Evolutionary conservation across 2,797 vertebrate species (phyloP), one percentile per base, ranked within the genome.

Genomic region (Perodicticus potto): DNA sequence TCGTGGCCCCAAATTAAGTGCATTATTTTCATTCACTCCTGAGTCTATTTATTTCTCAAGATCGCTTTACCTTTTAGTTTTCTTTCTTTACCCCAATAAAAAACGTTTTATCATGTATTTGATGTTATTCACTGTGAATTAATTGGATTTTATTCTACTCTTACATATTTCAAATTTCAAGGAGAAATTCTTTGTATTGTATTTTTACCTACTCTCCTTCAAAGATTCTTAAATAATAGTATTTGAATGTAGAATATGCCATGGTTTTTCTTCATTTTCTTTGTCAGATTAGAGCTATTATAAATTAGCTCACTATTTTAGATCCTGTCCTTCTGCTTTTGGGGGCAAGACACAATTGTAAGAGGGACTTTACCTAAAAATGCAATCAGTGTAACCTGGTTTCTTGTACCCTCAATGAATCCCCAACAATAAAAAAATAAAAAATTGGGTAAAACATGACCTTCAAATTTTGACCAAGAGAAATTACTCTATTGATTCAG

Each of bases 121-220:
- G 91, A 53, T 8, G 19, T 82, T 83, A 77, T 57, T 34, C 25
- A 49, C 8, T 72, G 40, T 25, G 27, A 93, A 91, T 85, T 94
- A 84, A 92, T 34, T 96, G 53, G 23, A 59, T 72, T 93, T 95
- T 77, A 72, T 40, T 63, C 11, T 90, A 17, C 22, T 86, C 12
- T 90, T 74, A 37, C 23, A 29, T 77, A 69, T 89, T 89, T 91
- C 22, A 93, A 80, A 89, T 83, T 93, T 94, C 43, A 94, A 78
- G 53, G 89, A 78, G 17, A 85, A 91, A 65, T 86, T 83, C 37
- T 55, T 40, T 81, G 77, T 49, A 45, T 83, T 43, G 7, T 43
- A 70, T 73, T 93, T 93, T 91, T 53, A 93, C 73, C 40, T 87
- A 27, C 27, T 74, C 45, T n/a, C 34, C 40, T 91, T 77, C 25